Conservation (phyloP, 2,113 vertebrate species). For the Passer montanus region DNA sequence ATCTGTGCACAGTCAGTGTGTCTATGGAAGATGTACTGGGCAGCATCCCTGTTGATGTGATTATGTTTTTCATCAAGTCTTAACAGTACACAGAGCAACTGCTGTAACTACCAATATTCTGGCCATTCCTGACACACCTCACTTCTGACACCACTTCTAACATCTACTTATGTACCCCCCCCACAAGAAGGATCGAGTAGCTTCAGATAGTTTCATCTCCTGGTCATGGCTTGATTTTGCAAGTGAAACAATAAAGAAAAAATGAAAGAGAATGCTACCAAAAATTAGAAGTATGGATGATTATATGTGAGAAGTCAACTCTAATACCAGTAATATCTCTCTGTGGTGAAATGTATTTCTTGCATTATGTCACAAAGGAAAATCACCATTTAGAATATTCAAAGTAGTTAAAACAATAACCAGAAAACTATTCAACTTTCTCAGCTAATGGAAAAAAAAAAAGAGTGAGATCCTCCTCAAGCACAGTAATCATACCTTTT, state of each 20-base stretch:
- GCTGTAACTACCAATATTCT: neutral
- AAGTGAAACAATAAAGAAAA: neutral
- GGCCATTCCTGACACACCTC: neutral
- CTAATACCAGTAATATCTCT: neutral
- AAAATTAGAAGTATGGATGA: neutral
- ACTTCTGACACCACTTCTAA: neutral
- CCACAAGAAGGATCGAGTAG: neutral
- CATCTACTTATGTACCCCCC: neutral
- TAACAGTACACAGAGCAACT: neutral
- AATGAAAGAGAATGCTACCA: neutral
- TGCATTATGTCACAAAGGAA: neutral
- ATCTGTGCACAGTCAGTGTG: accelerated
- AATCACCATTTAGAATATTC: neutral
- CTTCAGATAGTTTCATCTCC: neutral
- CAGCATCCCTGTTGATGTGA: neutral
- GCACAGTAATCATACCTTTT: neutral
- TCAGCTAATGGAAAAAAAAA: neutral
- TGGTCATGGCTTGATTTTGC: neutral
- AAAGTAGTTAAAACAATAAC: neutral
- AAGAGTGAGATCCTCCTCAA: neutral
- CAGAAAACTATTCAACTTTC: neutral
- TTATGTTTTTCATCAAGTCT: neutral
- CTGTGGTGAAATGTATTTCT: neutral
- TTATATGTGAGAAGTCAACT: neutral
- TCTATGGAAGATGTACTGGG: neutral